Conservation (phyloP, 1,140 invertebrate genomes). For the Scaptomyza pallida region DNA sequence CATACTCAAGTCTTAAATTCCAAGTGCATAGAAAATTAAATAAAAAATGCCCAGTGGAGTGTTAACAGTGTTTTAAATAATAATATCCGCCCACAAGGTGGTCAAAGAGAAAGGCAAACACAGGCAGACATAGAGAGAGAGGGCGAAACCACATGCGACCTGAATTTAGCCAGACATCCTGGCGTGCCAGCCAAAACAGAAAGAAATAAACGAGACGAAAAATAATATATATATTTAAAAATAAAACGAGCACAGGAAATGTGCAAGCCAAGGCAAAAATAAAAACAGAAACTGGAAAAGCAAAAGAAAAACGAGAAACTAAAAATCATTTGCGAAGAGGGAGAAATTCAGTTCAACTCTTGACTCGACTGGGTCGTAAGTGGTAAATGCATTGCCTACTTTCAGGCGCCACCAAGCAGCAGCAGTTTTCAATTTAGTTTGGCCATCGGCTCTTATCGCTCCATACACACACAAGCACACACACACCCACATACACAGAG, state of each 20-base stretch:
- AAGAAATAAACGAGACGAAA: constrained; percentile 1
- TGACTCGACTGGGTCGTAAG: constrained; percentile 10
- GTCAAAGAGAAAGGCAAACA: neutral
- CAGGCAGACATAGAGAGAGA: neutral
- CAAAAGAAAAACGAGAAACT: constrained; percentile 15
- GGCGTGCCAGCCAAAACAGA: constrained; percentile 25
- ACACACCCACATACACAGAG: constrained; percentile 4
- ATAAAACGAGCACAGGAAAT: constrained; percentile 40
- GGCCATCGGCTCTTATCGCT: constrained; percentile 53
- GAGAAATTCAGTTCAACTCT: constrained; percentile 18
- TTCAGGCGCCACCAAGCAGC: constrained; percentile 56
- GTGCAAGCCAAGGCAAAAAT: constrained; percentile 39
- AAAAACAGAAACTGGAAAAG: constrained; percentile 12
- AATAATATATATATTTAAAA: constrained; percentile 24
- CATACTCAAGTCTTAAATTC: neutral
- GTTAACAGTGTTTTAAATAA: constrained; percentile 56
- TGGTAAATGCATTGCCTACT: constrained; percentile 63
- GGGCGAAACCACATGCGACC: constrained; percentile 28
- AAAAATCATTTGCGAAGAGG: constrained; percentile 53
- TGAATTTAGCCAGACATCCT: constrained; percentile 56
- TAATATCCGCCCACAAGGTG: constrained; percentile 8
- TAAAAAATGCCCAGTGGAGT: constrained; percentile 37
- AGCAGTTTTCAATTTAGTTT: constrained; percentile 77
- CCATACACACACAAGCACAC: neutral
- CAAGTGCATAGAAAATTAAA: constrained; percentile 29